Base-by-base conservation (phyloP, 2,113 vertebrate species). In the Melospiza georgiana region DNA sequence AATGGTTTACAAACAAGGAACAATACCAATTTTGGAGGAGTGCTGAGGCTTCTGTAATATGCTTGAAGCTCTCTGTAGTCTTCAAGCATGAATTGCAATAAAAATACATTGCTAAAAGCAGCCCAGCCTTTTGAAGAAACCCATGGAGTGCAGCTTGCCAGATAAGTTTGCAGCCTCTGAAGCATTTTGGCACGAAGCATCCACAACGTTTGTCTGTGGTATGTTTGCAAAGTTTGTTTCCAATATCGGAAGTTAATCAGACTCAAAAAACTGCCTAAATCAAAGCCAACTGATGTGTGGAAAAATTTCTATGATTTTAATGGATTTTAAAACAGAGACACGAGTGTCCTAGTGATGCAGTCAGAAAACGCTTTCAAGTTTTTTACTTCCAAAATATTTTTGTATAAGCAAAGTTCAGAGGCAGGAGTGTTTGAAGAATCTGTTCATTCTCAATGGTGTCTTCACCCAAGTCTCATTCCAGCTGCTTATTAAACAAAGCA, bases 281-380 rank as follows among this genome's bases (percentile, higher is more conserved):
- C 58, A 81, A 88, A 87, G 73, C 25, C 21, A 84, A 17, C 0
- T 65, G 12, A 61, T 35, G 8, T 67, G 35, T 67, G 71, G 76
- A 82, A 84, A 73, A 81, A 31, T 18, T 30, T 74, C 41, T 46
- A 1, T 69, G 31, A 27, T 79, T 89, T 92, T 67, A 84, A 65
- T 67, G 33, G 51, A 28, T 94, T 92, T 93, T 90, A 59, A 87
- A 90, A 43, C 21, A 57, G 59, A 75, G 62, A 46, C 30, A 3
- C 9, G 23, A 88, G 41, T 51, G 15, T 86, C 39, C 15, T 84
- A 35, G 46, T 37, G 41, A 76, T 68, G 82, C 89, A 96, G 91
- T 95, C 83, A 91, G 94, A 97, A 97, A 97, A 87, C 65, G 46
- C 69, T 93, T 96, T 78, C 87, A 83, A 44, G 65, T 75, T 95